Conservation (phyloP, 2,113 vertebrate genomes). For the Hucho hucho region DNA sequence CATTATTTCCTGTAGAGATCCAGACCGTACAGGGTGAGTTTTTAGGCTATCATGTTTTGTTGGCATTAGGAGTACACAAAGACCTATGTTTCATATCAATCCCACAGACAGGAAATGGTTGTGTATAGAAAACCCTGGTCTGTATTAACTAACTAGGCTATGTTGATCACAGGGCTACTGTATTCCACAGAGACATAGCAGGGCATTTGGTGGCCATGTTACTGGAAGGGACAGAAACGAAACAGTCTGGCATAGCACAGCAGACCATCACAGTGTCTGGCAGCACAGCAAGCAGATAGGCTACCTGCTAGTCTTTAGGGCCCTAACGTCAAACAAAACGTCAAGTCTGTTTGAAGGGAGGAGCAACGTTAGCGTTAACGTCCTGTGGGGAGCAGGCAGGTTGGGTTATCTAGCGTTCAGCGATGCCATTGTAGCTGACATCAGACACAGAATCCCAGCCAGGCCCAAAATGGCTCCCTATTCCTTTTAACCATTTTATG, state of each 20-base stretch:
- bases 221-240: background rate
- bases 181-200: background rate
- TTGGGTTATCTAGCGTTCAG: background rate
- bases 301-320: background rate
- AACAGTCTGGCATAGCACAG: background rate
- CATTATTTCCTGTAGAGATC: too few relatives aligned
- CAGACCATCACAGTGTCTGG: background rate
- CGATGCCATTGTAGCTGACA: constrained; percentile 6
- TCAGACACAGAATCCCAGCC: background rate
- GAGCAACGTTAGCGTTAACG: background rate
- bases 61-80: too few relatives aligned
- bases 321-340: background rate
- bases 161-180: background rate
- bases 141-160: background rate
- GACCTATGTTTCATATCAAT: background rate
- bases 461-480: background rate
- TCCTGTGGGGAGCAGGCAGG: background rate
- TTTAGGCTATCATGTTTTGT: too few relatives aligned
- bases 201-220: background rate
- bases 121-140: background rate
- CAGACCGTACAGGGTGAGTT: too few relatives aligned
- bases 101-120: background rate
- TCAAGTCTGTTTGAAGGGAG: background rate
- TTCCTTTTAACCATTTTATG: too few relatives aligned
- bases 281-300: too few relatives aligned